Evolutionary conservation across 2,113 vertebrate genomes (phyloP).

Genomic region (Macroglossus sobrinus): DNA sequence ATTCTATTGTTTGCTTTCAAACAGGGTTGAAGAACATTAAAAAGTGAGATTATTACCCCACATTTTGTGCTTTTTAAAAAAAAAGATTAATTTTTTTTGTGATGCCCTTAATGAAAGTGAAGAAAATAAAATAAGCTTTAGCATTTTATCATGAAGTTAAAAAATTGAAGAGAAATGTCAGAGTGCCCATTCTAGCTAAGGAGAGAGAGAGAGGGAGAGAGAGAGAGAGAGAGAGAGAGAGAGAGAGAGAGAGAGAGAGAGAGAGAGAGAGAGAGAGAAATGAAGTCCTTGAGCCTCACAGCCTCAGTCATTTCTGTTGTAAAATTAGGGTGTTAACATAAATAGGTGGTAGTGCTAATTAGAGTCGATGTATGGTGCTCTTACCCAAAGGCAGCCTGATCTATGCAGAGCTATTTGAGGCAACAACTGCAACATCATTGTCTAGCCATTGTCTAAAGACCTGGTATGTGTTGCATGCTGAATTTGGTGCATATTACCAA

Average conservation of each 20-base stretch:
- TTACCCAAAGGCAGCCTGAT: not conserved
- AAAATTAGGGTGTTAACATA: not conserved
- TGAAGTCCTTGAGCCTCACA: not conserved
- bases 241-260: not conserved
- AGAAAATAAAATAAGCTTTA: conserved; percentile 18
- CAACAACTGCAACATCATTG: not conserved
- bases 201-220: too few relatives aligned
- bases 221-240: not conserved
- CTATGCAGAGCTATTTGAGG: not conserved
- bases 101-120: not conserved
- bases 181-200: not conserved
- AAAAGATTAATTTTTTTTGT: not conserved
- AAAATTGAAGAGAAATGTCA: not conserved
- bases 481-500: not conserved
- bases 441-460: not conserved
- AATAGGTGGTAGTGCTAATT: not conserved
- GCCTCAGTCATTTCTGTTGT: not conserved
- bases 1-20: not conserved
- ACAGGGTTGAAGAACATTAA: not conserved
- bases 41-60: not conserved
- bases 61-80: not conserved
- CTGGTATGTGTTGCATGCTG: not conserved
- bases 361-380: not conserved
- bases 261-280: not conserved
- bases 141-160: conserved; percentile 8